Conservation (phyloP, 2,888 invertebrate genomes). For the Dryocosmus kuriphilus region DNA sequence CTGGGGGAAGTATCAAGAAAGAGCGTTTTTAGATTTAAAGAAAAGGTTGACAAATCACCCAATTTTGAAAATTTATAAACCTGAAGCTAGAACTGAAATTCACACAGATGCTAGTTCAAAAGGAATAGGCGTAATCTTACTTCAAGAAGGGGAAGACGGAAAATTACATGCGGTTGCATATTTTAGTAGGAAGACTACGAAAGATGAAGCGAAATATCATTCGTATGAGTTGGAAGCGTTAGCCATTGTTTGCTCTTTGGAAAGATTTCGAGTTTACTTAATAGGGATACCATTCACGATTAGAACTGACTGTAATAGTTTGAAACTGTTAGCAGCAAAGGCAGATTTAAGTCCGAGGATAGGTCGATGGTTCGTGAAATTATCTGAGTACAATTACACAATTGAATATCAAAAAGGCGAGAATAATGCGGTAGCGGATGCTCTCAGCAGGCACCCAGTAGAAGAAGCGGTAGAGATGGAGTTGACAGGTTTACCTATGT, state of each 20-base stretch:
- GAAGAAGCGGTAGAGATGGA: constrained; percentile 45
- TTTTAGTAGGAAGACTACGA: constrained; percentile 21
- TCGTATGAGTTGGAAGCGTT: constrained; percentile 1
- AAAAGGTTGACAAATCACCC: neutral
- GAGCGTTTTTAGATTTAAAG: no score
- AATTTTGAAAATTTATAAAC: constrained; percentile 26
- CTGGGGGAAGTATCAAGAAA: no score
- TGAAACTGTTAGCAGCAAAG: no score
- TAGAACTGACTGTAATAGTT: constrained; percentile 1
- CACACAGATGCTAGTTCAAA: neutral
- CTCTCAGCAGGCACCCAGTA: constrained; percentile 56
- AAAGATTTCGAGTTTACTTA: neutral
- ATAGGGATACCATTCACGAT: neutral
- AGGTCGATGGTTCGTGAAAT: neutral
- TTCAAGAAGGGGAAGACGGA: neutral
- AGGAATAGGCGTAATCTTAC: neutral
- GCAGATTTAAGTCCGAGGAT: neutral
- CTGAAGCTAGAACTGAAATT: neutral
- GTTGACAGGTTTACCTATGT: constrained; percentile 51
- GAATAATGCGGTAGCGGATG: constrained; percentile 50
- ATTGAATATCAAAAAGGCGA: constrained; percentile 54
- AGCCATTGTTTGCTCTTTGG: neutral
- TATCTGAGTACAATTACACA: constrained; percentile 53
- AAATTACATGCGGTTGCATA: constrained; percentile 12
- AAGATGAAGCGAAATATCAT: neutral